Evolutionary conservation across 1,140 invertebrate species (phyloP).

Genomic region (Hylyphantes graminicola): DNA sequence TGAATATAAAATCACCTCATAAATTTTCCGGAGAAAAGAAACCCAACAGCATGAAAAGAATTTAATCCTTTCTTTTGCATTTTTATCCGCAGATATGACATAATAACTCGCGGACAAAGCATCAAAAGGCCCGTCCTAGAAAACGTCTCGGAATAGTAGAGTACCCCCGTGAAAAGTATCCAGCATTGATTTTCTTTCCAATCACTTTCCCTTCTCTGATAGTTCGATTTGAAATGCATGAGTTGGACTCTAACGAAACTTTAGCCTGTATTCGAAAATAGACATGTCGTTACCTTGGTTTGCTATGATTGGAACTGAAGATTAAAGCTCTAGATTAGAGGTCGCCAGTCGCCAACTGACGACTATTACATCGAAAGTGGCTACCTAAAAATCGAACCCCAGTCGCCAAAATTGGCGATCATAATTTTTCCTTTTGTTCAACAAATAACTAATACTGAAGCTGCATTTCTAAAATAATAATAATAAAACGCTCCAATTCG

Average conservation of each 20-base stretch:
- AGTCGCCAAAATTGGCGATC: too few relatives aligned
- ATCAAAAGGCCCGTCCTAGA: not conserved
- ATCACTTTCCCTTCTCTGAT: slow-evolving; percentile 44
- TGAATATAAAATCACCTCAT: not conserved
- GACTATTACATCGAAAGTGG: too few relatives aligned
- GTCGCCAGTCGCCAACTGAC: too few relatives aligned
- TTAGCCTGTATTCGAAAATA: slow-evolving; percentile 49
- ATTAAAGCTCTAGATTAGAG: too few relatives aligned
- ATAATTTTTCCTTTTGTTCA: too few relatives aligned
- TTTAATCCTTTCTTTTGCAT: not conserved
- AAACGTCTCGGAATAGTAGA: slow-evolving; percentile 1
- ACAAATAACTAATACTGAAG: too few relatives aligned
- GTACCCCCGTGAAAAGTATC: slow-evolving; percentile 10
- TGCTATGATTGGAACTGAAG: too few relatives aligned
- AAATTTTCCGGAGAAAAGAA: not conserved
- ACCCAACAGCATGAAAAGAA: not conserved
- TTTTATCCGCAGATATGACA: not conserved
- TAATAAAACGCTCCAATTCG: too few relatives aligned
- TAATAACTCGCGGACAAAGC: slow-evolving; percentile 12
- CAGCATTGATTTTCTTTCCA: slow-evolving; percentile 44
- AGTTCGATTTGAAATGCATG: slow-evolving; percentile 56
- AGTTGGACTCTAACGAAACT: slow-evolving; percentile 50
- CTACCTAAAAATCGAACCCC: too few relatives aligned
- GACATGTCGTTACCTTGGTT: slow-evolving; percentile 1
- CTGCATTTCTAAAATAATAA: too few relatives aligned